These are phyloP conservation scores for Drosophila kambysellisi DNA, from an alignment of 2,888 invertebrate species.

Conservation along the genomic window DNA sequence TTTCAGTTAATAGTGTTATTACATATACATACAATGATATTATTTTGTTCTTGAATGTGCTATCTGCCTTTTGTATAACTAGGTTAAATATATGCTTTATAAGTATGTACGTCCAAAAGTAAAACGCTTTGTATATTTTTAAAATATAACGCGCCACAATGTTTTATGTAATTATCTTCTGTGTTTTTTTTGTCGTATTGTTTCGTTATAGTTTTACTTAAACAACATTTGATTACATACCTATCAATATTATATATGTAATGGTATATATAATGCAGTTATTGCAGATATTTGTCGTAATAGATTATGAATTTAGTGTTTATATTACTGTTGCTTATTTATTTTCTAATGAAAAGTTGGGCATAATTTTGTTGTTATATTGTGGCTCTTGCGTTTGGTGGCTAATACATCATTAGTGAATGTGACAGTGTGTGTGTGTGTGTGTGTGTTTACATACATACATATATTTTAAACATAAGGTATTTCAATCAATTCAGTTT, in stretches of 20 bases:
- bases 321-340: constrained; percentile 25
- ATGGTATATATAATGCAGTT: constrained; percentile 55
- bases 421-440: constrained; percentile 6
- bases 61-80: constrained; percentile 52
- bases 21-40: constrained; percentile 50
- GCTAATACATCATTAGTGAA: constrained; percentile 13
- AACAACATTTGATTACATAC: constrained; percentile 58
- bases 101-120: constrained; percentile 67
- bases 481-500: constrained; percentile 41
- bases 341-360: constrained; percentile 25
- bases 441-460: constrained; percentile 18
- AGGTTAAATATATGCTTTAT: constrained; percentile 66
- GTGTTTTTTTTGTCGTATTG: constrained; percentile 20
- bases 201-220: constrained; percentile 38
- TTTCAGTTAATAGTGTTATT: constrained; percentile 59
- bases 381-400: constrained; percentile 23
- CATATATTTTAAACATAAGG: constrained; percentile 26
- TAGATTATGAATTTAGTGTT: constrained; percentile 40
- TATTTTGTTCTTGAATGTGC: constrained; percentile 43
- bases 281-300: constrained; percentile 48
- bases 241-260: constrained; percentile 36
- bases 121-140: constrained; percentile 60
- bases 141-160: constrained; percentile 50
- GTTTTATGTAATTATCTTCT: constrained; percentile 14
- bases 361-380: constrained; percentile 26